These are phyloP conservation scores for Meda fulgida DNA, from an alignment of 2,797 vertebrate species.

Conservation along the genomic window DNA sequence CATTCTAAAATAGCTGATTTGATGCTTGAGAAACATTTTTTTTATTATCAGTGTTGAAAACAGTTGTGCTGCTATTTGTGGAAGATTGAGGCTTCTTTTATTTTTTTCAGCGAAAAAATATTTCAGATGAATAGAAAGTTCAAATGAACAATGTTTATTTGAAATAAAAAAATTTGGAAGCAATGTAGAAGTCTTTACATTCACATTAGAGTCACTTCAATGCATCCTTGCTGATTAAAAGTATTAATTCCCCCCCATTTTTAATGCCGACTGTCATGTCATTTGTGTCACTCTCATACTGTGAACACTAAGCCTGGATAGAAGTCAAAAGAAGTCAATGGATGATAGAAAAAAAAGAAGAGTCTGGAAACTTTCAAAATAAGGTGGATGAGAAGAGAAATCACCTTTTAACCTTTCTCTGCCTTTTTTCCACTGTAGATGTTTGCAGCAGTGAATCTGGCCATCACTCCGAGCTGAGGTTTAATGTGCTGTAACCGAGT, in stretches of 20 bases:
- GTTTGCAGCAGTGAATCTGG: conserved; percentile 33
- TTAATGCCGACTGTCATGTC: neutral
- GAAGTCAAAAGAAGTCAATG: neutral
- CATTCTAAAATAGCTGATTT: neutral
- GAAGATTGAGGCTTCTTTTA: neutral
- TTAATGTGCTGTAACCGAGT: conserved; percentile 32
- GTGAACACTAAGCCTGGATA: neutral
- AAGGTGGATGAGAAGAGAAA: neutral
- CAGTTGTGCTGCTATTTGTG: neutral
- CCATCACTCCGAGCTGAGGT: conserved; percentile 14
- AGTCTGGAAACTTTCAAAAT: conserved; percentile 19
- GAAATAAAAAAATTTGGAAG: neutral
- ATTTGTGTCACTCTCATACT: neutral
- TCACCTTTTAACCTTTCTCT: conserved; percentile 18
- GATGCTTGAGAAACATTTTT: neutral
- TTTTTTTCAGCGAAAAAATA: neutral
- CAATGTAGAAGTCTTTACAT: no score
- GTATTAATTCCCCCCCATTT: neutral
- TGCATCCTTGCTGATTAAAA: neutral
- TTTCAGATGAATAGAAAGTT: neutral
- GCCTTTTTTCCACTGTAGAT: conserved; percentile 28
- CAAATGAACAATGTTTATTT: neutral
- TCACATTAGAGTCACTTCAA: neutral
- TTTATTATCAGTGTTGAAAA: neutral
- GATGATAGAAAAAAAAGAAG: neutral